phyloP scores from a whole-genome alignment of 2,888 invertebrate species.

The Eumerus sabulonum region DNA sequence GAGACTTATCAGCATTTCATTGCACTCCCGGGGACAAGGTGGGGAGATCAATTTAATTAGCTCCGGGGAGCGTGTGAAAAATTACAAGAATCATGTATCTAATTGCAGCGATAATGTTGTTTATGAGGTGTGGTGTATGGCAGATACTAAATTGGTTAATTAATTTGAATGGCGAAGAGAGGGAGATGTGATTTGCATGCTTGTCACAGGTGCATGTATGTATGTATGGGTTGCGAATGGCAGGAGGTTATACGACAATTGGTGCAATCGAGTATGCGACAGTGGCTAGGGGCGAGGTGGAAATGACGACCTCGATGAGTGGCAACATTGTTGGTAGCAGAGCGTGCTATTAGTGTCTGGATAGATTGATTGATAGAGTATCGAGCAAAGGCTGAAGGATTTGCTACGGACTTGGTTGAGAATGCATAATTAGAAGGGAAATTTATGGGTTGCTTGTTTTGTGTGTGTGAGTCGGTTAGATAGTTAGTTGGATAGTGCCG shows the following conservation, averaged over 20 bases:
- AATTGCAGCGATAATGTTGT: slow-evolving; percentile 62
- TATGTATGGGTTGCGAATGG: background rate
- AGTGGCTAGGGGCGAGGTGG: background rate
- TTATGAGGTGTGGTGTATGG: slow-evolving; percentile 67
- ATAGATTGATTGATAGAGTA: slow-evolving; percentile 36
- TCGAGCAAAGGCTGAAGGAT: slow-evolving; percentile 29
- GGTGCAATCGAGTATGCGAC: background rate
- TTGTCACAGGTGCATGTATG: slow-evolving; percentile 31
- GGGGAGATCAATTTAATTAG: slow-evolving; percentile 63
- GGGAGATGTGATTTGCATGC: slow-evolving; percentile 53
- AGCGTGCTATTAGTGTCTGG: slow-evolving; percentile 27
- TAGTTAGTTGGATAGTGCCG: no score
- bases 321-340: slow-evolving; percentile 40
- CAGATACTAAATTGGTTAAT: slow-evolving; percentile 65
- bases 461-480: no score
- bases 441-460: no score
- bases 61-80: slow-evolving; percentile 63
- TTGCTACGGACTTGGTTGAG: background rate
- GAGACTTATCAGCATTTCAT: slow-evolving; percentile 57
- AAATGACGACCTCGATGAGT: slow-evolving; percentile 47
- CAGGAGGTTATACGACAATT: background rate
- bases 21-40: slow-evolving; percentile 29
- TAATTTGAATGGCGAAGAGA: slow-evolving; percentile 54
- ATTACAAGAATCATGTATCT: slow-evolving; percentile 62
- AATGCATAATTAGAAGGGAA: no score